Evolutionary conservation across 2,888 invertebrate genomes (phyloP).

Genomic region (Drosophila dives): DNA sequence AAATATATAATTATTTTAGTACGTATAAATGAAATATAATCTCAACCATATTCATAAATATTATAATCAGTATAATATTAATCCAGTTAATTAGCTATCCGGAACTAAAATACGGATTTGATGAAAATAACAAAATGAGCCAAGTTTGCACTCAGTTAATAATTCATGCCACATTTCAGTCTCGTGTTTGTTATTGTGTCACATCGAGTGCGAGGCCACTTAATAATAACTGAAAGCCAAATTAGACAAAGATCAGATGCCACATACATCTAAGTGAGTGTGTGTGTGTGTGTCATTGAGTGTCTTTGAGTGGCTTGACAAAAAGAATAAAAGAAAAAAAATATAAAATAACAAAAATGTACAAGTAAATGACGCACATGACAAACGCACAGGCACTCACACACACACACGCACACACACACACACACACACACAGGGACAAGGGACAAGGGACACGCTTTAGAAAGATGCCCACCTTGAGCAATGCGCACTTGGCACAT

Average conservation of each 20-base stretch:
- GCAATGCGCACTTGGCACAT: slow-evolving; percentile 40
- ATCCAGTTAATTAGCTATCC: neutral
- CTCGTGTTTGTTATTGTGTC: slow-evolving; percentile 23
- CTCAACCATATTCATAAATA: neutral
- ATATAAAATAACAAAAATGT: slow-evolving; percentile 46
- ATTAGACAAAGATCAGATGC: slow-evolving; percentile 60
- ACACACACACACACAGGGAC: neutral
- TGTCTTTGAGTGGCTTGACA: slow-evolving; percentile 46
- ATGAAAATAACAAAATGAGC: slow-evolving; percentile 8
- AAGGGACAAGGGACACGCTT: slow-evolving; percentile 35
- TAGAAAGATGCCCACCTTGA: slow-evolving; percentile 60
- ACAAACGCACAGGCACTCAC: slow-evolving; percentile 7
- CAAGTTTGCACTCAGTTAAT: slow-evolving; percentile 24
- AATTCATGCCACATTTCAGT: slow-evolving; percentile 44
- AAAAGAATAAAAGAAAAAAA: neutral
- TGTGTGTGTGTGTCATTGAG: slow-evolving; percentile 9
- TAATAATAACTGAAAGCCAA: slow-evolving; percentile 56
- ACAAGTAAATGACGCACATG: slow-evolving; percentile 55
- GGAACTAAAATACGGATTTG: neutral
- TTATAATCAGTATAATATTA: neutral
- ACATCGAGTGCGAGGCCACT: slow-evolving; percentile 44
- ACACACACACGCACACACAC: neutral
- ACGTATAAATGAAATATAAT: neutral
- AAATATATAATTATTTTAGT: neutral
- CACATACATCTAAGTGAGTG: slow-evolving; percentile 24